phyloP scores from a whole-genome alignment of 2,113 vertebrate genomes.

The Eubucco bourcierii region DNA sequence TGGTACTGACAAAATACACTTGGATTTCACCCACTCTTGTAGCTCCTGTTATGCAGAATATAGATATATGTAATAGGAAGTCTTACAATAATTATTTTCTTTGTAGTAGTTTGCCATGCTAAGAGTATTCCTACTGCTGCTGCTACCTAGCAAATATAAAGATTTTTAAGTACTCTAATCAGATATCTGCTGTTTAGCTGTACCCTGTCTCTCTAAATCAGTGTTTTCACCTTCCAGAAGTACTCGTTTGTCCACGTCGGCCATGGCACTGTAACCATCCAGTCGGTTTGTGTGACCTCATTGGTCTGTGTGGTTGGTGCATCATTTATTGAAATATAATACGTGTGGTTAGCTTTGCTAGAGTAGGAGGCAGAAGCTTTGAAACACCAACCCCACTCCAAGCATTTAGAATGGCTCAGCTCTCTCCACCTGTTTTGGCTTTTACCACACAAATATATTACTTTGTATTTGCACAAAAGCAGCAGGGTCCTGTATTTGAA shows the following conservation, averaged over 20 bases:
- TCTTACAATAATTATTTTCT: background rate
- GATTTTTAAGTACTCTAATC: background rate
- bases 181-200: conserved; percentile 39
- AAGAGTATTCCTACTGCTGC: background rate
- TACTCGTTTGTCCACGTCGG: background rate
- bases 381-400: background rate
- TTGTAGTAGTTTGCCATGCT: background rate
- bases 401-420: conserved; percentile 17
- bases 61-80: background rate
- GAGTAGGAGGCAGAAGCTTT: background rate
- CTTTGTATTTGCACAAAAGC: background rate
- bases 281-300: background rate
- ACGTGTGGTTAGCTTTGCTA: background rate
- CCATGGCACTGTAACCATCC: background rate
- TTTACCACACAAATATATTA: background rate
- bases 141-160: background rate
- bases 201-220: background rate
- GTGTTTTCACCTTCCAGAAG: background rate
- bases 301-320: background rate
- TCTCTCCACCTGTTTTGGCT: background rate
- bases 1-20: background rate
- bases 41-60: background rate
- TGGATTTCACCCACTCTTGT: background rate
- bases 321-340: background rate
- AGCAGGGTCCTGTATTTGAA: background rate